Evolutionary conservation across 2,113 vertebrate genomes (phyloP), one percentile per base, ranked within the genome.

Genomic region (Brienomyrus brachyistius): DNA sequence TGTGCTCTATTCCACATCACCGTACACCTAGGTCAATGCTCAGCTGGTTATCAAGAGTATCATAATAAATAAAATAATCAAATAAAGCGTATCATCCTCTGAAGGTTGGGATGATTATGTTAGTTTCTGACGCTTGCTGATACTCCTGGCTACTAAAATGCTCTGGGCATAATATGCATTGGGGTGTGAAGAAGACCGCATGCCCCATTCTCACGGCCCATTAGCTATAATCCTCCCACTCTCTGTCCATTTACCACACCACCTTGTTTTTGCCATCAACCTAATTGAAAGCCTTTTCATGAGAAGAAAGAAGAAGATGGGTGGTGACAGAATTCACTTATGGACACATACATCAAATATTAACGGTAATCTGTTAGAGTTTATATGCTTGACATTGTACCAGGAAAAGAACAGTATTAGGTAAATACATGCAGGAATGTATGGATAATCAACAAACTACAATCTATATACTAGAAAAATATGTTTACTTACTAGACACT

Each of bases 171-270:
- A 10, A 66, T 51, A 86, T 66, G 66, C 90, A 54, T 89, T 90
- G n/a, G 89, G 86, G 92, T 91, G 89, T 91, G 90, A 83, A 89
- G 86, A 91, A 93, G 84, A 90, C 86, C 91, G 92, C 90, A 90
- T 91, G 94, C 91, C 90, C 91, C 77, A 70, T 90, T 90, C 93
- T 93, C 88, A 92, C 87, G 93, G 89, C 93, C 94, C 91, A 94
- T 94, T 95, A 95, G 91, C 90, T 90, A 88, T 92, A 93, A 94
- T 93, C 92, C 92, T 19, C 88, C 92, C 90, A 56, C 40, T 87
- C 87, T 70, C 62, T 70, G 85, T 43, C 43, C 51, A 23, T 21
- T 21, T 74, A 88, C 91, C 90, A 66, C 50, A 59, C 62, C 62
- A 70, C 21, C 50, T 43, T 50, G 6, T n/a, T 48, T 52, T 56